Evolutionary conservation across 2,113 vertebrate genomes (phyloP).

Genomic region (Mus spicilegus): DNA sequence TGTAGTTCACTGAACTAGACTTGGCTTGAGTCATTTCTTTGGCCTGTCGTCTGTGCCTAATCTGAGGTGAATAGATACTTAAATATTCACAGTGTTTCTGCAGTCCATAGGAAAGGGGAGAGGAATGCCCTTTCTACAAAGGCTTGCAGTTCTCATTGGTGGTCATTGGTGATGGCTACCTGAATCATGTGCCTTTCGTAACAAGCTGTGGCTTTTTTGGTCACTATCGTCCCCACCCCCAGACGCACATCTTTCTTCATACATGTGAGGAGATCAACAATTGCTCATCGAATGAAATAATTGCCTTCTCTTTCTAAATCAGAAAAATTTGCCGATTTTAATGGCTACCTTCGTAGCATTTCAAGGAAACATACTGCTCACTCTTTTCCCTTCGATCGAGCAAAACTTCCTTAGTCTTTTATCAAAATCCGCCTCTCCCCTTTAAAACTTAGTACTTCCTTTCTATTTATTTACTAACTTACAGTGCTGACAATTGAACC

Average conservation of each 20-base stretch:
- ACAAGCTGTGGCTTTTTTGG: background rate
- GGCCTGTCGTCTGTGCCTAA: background rate
- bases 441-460: too few species aligned
- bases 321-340: constrained; percentile 13
- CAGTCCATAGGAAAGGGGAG: background rate
- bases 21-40: background rate
- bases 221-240: background rate
- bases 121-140: background rate
- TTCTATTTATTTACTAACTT: background rate
- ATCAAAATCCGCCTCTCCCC: background rate
- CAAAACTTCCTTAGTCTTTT: background rate
- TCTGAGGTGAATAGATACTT: background rate
- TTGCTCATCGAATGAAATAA: background rate
- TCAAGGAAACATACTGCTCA: background rate
- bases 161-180: background rate
- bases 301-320: background rate
- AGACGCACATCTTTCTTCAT: background rate
- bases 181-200: background rate
- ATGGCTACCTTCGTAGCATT: background rate
- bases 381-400: background rate
- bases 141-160: background rate
- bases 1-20: background rate
- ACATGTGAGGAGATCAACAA: background rate
- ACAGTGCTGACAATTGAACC: background rate
- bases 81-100: background rate